Evolutionary conservation across 2,797 vertebrate genomes (phyloP), one percentile per base, ranked within the genome.

Genomic region (Spheniscus humboldti): DNA sequence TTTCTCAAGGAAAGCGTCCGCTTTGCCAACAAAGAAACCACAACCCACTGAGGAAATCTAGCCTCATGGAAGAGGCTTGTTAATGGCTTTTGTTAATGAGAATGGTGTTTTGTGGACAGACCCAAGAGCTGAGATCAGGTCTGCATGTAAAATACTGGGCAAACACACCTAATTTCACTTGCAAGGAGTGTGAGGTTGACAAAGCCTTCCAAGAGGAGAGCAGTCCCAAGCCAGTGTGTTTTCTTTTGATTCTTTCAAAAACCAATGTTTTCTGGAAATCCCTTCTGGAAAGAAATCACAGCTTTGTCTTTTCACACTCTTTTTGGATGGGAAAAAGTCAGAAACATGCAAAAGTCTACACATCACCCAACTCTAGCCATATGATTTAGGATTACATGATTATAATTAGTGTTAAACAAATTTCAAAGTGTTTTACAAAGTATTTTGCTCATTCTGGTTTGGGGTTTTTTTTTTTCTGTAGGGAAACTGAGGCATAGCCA

Each of bases 271-370:
- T 83, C 60, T 90, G 63, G 76, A 88, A 95, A 88, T 59, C 43
- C 47, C 30, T 50, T 76, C 86, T 63, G 82, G 52, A 88, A 93
- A 83, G 48, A 92, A 95, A 88, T 77, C 43, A 77, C 75, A 90
- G 64, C 43, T 96, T 93, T 86, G 39, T 39, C 72, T 94, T 93
- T 91, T 94, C 75, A 88, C 41, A 66, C 55, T n/a, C n/a, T 53
- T 90, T 90, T 90, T 80, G 68, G 68, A 88, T 63, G 19, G 48
- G 64, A 86, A 80, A 76, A 94, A 74, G 53, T 74, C 80, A 91
- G 57, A 89, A 95, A 86, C 3, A 2, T 33, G 64, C 71, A 93
- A 66, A 50, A 89, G 25, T 66, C 79, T 80, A 53, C 48, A 35
- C 30, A 55, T 67, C 53, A 43, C 62, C 50, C 43, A 90, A 35